Base-by-base conservation (phyloP, 2,888 invertebrate species). In the Minunthozetes semirufus region DNA sequence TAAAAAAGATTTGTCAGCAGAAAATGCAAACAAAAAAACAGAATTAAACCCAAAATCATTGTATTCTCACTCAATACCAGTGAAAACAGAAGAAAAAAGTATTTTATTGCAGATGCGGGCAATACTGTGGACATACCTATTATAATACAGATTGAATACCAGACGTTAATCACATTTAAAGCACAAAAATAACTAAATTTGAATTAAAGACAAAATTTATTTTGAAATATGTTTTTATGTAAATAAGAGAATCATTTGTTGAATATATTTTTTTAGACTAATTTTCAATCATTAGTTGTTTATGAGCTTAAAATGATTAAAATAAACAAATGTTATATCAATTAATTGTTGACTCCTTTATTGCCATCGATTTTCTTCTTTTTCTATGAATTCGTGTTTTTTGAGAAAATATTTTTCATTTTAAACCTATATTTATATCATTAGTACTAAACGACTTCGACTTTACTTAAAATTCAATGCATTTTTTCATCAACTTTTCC, bases 261-360 rank as follows among this genome's bases (percentile, higher is more conserved):
- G 17, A 27, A 50, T 50, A 50, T 50, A 50, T 50, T 59, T 59
- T 25, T 66, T 66, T 66, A 27, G 38, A 66, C 38, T 19, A 38
- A 66, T 66, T 61, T 38, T 25, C 19, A 59, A 13, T 19, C 27
- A 59, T 59, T 38, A 19, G 17, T 66, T 66, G 29, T 61, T 66
- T 66, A 66, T 38, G 63, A 66, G 63, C 63, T 66, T 66, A 66
- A 29, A 19, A 17, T 38, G 63, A 66, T 59, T 25, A 22, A 48
- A 48, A 33, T 63, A 63, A 61, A 61, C 27, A 66, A 66, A 38
- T 38, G 22, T 38, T 38, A 6, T 66, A 66, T 19, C 29, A 3
- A 59, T 27, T 59, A 59, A 59, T 25, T 13, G 27, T 2, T 59
- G 19, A n/a, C n/a, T n/a, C 33, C n/a, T 63, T 33, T 17, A 33